Percentiles rank a stretch among this genome's conserved stretches.
Conservation (phyloP, 2,113 vertebrate genomes). For the Tylochromis polylepis region DNA sequence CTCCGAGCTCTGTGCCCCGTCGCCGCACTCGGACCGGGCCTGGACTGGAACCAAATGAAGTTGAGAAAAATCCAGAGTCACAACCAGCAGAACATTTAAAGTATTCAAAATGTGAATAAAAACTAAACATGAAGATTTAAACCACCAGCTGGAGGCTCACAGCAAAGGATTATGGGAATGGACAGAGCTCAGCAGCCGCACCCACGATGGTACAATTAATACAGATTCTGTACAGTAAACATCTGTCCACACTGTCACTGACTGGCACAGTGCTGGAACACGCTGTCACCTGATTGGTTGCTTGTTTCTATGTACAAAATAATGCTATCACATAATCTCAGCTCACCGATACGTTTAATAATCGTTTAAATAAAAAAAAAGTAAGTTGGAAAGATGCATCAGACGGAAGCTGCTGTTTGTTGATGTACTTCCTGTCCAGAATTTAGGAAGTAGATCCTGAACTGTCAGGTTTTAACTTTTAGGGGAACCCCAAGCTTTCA, state of each 20-base stretch:
- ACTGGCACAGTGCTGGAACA: neutral
- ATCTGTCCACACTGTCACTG: neutral
- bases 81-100: constrained; percentile 11
- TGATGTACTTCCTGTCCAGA: neutral
- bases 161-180: constrained; percentile 2
- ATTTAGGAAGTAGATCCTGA: neutral
- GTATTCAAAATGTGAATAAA: neutral
- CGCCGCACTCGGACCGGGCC: constrained; percentile 82
- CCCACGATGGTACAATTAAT: neutral
- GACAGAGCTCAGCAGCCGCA: neutral
- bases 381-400: neutral
- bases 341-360: neutral
- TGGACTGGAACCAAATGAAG: constrained; percentile 85
- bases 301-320: neutral
- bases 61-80: neutral
- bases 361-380: neutral
- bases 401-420: neutral
- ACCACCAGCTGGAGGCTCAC: constrained; percentile 15
- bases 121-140: neutral
- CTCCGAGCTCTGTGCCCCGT: constrained; percentile 89
- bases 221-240: neutral
- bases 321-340: neutral
- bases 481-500: neutral
- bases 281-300: neutral
- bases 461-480: neutral